Base-by-base conservation (phyloP, 1,140 invertebrate genomes). In the Homalodisca vitripennis region DNA sequence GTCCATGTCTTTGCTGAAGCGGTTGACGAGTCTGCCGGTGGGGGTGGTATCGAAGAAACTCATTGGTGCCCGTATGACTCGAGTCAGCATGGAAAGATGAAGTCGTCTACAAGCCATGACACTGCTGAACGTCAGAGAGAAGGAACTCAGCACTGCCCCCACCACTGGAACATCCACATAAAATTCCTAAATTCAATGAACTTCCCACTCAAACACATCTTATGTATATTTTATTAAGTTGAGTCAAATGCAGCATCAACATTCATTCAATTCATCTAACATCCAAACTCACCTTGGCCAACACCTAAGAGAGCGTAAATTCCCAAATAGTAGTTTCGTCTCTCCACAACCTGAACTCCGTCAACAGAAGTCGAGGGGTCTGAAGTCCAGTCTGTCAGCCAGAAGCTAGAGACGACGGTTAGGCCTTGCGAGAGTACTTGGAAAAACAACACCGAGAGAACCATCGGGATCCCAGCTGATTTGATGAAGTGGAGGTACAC, bases 31-130 rank as follows among this genome's bases (percentile, higher is more conserved):
- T 74, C 85, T 78, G 53, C 85, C 84, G 14, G 81, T 79, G 2
- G 85, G 86, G 68, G 85, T 87, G 0, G 82, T 84, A 74, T 88
- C 85, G 79, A 86, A 88, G 77, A 86, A 88, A 75, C 80, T 78
- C 80, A 85, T 80, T 27, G 84, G 83, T 51, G 81, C 81, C 71
- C 82, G 78, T 47, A 87, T 73, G 60, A 87, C 79, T 70, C 73
- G 31, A 22, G 22, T 3, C 32, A 83, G 70, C 30, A 83, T 81
- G 72, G 76, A 76, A 41, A 77, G 76, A 57, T 77, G 77, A 3
- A 86, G 77, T 3, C 82, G 51, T 6, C 24, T 17, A 3, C 75
- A 69, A 12, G 75, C 77, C 17, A 30, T 51, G 27, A 77, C 62
- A 31, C 69, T 66, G 6, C 73, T 73, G 13, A 72, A 13, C 51